These are phyloP conservation scores for Chloropsis cyanopogon DNA, from an alignment of 2,113 vertebrate species.

Conservation along the genomic window DNA sequence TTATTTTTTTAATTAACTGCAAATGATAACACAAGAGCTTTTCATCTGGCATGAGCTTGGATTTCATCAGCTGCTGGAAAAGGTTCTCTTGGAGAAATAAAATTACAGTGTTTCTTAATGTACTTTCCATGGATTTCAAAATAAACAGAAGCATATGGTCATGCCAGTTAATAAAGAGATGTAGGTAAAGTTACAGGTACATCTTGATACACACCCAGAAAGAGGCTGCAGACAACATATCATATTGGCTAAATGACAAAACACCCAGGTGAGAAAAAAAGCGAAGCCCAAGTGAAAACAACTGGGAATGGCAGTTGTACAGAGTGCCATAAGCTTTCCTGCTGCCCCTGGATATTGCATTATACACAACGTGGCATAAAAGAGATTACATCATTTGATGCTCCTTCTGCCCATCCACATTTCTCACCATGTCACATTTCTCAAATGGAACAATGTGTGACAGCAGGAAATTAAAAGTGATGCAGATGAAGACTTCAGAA, in stretches of 20 bases:
- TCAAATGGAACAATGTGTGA: not conserved
- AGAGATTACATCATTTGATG: not conserved
- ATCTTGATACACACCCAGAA: not conserved
- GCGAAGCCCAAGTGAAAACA: not conserved
- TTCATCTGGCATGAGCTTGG: constrained; percentile 30
- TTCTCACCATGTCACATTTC: not conserved
- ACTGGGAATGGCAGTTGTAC: not conserved
- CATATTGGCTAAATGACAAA: not conserved
- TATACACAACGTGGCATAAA: not conserved
- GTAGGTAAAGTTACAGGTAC: constrained; percentile 35
- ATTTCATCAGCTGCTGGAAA: constrained; percentile 58
- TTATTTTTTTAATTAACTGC: constrained; percentile 74
- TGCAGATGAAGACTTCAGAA: not conserved
- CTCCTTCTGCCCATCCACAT: not conserved
- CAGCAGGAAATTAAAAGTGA: not conserved
- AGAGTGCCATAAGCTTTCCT: not conserved
- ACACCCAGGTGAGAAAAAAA: not conserved
- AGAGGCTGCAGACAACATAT: not conserved
- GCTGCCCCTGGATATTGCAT: not conserved
- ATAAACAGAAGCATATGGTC: constrained; percentile 45
- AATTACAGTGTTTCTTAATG: not conserved
- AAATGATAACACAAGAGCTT: constrained; percentile 66
- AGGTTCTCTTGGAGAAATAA: constrained; percentile 55
- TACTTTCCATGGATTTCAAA: constrained; percentile 53
- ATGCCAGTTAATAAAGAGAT: not conserved